Evolutionary conservation across 2,113 vertebrate species (phyloP).

Genomic region (Chlamydotis undulata): DNA sequence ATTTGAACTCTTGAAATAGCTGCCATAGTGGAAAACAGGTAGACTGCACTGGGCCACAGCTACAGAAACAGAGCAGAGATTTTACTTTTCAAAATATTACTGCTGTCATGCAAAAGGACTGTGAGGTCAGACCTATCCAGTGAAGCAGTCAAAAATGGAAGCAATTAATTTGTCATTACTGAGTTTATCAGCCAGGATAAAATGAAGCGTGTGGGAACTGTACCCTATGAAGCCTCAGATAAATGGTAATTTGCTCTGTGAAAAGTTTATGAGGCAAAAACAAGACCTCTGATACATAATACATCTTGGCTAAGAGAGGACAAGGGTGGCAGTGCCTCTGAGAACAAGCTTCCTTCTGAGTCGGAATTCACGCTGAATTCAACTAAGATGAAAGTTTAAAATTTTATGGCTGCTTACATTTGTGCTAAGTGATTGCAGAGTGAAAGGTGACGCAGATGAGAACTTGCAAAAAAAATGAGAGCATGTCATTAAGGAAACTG

Average conservation of each 20-base stretch:
- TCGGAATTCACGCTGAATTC: neutral
- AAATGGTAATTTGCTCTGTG: slow-evolving; percentile 64
- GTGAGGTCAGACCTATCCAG: neutral
- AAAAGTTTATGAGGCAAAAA: slow-evolving; percentile 57
- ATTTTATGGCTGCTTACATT: neutral
- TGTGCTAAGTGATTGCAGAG: neutral
- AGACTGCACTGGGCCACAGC: neutral
- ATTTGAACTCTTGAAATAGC: neutral
- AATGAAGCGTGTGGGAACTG: slow-evolving; percentile 31
- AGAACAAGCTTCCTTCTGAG: neutral
- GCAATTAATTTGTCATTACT: slow-evolving; percentile 53
- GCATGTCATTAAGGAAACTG: neutral
- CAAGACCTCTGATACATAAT: slow-evolving; percentile 48
- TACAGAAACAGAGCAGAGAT: neutral
- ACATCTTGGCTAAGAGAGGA: neutral
- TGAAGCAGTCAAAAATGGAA: slow-evolving; percentile 36
- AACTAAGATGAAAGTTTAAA: neutral
- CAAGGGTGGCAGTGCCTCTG: neutral
- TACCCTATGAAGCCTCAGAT: slow-evolving; percentile 26
- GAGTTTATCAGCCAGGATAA: slow-evolving; percentile 38
- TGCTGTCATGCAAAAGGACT: slow-evolving; percentile 13
- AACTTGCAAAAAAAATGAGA: neutral
- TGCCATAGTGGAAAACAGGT: neutral
- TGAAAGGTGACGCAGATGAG: neutral
- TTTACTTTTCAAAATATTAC: slow-evolving; percentile 35